These are phyloP conservation scores for Microdon myrmicae DNA, from an alignment of 2,888 invertebrate genomes.

Conservation along the genomic window DNA sequence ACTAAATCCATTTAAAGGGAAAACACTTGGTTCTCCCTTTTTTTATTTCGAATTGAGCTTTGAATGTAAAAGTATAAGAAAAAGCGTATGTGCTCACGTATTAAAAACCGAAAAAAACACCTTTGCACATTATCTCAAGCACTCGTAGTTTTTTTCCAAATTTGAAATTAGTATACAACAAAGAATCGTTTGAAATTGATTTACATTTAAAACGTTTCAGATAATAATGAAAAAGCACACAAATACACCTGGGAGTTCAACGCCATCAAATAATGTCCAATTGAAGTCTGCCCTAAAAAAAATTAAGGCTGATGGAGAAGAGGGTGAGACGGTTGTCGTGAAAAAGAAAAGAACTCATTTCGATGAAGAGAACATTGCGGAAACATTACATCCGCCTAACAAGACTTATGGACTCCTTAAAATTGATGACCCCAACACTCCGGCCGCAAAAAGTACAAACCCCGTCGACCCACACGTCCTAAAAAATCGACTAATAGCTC, in stretches of 20 bases:
- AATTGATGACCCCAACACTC: constrained; percentile 34
- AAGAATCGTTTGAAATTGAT: constrained; percentile 5
- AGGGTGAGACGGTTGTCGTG: neutral
- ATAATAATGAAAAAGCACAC: neutral
- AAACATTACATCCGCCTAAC: constrained; percentile 22
- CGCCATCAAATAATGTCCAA: neutral
- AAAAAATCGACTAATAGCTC: neutral
- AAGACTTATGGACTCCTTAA: constrained; percentile 36
- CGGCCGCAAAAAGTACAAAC: constrained; percentile 19
- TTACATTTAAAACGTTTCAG: neutral
- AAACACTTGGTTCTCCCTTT: too few relatives aligned
- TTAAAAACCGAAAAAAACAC: too few relatives aligned
- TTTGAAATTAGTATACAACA: neutral
- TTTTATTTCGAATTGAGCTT: too few relatives aligned
- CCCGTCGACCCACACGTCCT: constrained; percentile 20
- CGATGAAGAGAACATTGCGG: constrained; percentile 31
- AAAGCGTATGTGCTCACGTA: too few relatives aligned
- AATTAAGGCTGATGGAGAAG: neutral
- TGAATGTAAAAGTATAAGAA: too few relatives aligned
- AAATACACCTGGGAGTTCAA: too few relatives aligned
- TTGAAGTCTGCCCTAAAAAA: neutral
- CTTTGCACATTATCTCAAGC: too few relatives aligned
- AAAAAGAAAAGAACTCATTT: constrained; percentile 9
- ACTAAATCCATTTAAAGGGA: too few relatives aligned
- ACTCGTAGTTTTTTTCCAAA: neutral